Evolutionary conservation across 2,113 vertebrate genomes (phyloP).

Genomic region (Pomatostomus ruficeps): DNA sequence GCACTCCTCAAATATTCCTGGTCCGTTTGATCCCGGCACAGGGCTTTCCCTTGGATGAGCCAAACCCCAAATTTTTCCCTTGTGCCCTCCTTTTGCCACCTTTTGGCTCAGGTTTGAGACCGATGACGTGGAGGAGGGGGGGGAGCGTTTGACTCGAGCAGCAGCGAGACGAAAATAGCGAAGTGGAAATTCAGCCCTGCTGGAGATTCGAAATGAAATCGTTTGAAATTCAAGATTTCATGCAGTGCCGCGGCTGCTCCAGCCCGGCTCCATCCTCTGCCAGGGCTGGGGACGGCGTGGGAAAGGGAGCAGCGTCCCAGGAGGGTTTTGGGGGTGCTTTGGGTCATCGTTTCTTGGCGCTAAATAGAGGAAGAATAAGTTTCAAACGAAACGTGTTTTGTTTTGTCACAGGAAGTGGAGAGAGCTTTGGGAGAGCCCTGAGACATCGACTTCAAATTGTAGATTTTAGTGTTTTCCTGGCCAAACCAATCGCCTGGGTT

Average conservation of each 20-base stretch:
- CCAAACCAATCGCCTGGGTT: fast-evolving
- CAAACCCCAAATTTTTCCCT: neutral
- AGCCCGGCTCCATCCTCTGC: neutral
- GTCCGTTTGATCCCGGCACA: fast-evolving
- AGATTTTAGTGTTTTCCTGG: neutral
- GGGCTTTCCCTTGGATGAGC: neutral
- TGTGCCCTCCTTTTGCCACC: neutral
- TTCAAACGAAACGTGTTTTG: slow-evolving; percentile 22
- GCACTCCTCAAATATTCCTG: neutral
- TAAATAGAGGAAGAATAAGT: slow-evolving; percentile 43
- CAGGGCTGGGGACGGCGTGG: neutral
- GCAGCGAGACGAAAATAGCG: neutral
- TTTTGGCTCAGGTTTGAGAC: neutral
- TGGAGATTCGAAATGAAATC: neutral
- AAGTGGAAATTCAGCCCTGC: slow-evolving; percentile 10
- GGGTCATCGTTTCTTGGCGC: neutral
- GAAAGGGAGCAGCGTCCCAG: neutral
- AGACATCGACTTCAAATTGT: neutral
- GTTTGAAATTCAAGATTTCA: neutral
- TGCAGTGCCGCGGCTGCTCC: neutral
- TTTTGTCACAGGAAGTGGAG: slow-evolving; percentile 59
- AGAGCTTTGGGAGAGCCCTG: slow-evolving; percentile 18
- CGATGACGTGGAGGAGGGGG: neutral
- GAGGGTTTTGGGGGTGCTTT: neutral
- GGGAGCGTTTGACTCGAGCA: neutral